Base-by-base conservation (phyloP, 2,888 invertebrate species). In the Dusona sp. region DNA sequence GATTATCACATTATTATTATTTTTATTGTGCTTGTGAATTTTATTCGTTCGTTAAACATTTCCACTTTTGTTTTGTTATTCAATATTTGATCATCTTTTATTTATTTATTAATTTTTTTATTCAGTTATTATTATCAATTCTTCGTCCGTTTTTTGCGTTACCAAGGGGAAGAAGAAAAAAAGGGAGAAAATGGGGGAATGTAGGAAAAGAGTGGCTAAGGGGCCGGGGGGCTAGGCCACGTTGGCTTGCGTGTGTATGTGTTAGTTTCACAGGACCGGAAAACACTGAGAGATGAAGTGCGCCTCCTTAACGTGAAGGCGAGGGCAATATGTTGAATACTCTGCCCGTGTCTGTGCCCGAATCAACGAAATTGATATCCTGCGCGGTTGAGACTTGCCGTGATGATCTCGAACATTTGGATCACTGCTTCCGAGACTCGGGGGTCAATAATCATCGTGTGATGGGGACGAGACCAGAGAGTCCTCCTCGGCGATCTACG, bases 161-260 rank as follows among this genome's bases (percentile, higher is more conserved):
- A 51, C 22, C 67, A 67, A 16, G 65, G 70, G 51, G 65, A 38
- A 65, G 38, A 79, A 57, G 67, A 42, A 81, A 80, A 72, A 57
- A 42, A 38, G 51, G 68, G 54, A 11, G 54, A 36, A 36, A 29
- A 3, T 22, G 29, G 29, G 48, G n/a, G 45, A 54, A 19, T 25
- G n/a, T n/a, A 65, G 25, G 38, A 64, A 67, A 79, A 79, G 33
- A 67, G 64, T 72, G 45, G 64, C 61, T 64, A 45, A 89, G 84
- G 83, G 86, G 85, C 80, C 45, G 70, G 85, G 89, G 88, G 89
- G 42, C 88, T 88, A 90, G 90, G 91, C 91, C 91, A 91, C 92
- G 90, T 93, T 93, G 93, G 93, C 94, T 92, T 93, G 94, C 94
- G 93, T 93, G 94, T 94, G 94, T 94, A 94, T 94, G 91, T 94